Base-by-base conservation (phyloP, 1,140 invertebrate species). In the Ceratosolen fusciceps region DNA sequence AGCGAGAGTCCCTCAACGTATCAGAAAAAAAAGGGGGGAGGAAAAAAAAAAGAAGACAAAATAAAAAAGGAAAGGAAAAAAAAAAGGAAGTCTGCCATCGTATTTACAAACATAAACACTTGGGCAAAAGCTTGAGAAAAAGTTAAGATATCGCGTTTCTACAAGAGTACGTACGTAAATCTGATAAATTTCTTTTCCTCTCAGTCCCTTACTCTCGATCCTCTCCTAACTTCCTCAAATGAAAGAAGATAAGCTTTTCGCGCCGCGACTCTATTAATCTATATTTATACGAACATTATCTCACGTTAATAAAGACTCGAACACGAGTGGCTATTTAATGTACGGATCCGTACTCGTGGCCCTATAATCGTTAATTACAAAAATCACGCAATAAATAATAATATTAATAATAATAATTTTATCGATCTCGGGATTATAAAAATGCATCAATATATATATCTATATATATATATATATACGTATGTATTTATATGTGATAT, bases 1-100 rank as follows among this genome's bases (percentile, higher is more conserved):
- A 77, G 75, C 24, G 75, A 70, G 68, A 76, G 62, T 76, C 74
- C 47, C 74, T 67, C 21, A 39, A 68, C 74, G 49, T 71, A 52
- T 52, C 14, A 52, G 52, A 39, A 68, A n/a, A n/a, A n/a, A n/a
- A n/a, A n/a, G n/a, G n/a, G n/a, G n/a, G n/a, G n/a, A n/a, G n/a
- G n/a, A n/a, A n/a, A n/a, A n/a, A n/a, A n/a, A n/a, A n/a, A n/a
- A n/a, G n/a, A n/a, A n/a, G n/a, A n/a, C n/a, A n/a, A n/a, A n/a
- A n/a, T n/a, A n/a, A n/a, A n/a, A n/a, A n/a, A n/a, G n/a, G n/a
- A n/a, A n/a, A n/a, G n/a, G n/a, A n/a, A n/a, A n/a, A n/a, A n/a
- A n/a, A n/a, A n/a, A n/a, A n/a, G n/a, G n/a, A n/a, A 43, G 47
- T 68, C 67, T 26, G 60, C 60, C 60, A 37, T 12, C 31, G 16